Conservation (phyloP, 2,113 vertebrate species). For the Neolamprologus sp. region DNA sequence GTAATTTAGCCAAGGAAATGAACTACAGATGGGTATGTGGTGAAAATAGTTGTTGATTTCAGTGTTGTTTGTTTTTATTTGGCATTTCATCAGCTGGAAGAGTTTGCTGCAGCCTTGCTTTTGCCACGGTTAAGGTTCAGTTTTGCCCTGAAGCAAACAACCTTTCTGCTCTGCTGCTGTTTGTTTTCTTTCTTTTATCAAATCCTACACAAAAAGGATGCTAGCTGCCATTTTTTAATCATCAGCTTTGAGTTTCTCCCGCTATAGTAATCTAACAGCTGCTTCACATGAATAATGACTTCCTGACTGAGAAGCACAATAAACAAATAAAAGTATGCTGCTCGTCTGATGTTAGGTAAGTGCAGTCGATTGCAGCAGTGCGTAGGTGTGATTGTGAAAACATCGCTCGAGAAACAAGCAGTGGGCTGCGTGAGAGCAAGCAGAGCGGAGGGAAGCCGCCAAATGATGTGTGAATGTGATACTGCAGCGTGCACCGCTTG, state of each 20-base stretch:
- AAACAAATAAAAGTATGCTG: not conserved
- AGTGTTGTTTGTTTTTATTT: not conserved
- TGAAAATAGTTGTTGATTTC: not conserved
- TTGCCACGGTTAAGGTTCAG: not conserved
- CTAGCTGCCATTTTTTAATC: not conserved
- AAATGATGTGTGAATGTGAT: slow-evolving; percentile 28
- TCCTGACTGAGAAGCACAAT: not conserved
- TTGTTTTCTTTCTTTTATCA: not conserved
- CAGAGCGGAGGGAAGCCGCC: not conserved
- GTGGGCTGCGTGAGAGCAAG: not conserved
- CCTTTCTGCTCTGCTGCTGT: not conserved
- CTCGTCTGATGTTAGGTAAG: not conserved
- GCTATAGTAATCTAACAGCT: not conserved
- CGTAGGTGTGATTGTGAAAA: slow-evolving; percentile 43
- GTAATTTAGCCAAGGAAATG: not conserved
- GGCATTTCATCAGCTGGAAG: not conserved
- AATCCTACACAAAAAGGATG: not conserved
- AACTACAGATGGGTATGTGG: not conserved
- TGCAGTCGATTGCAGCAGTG: not conserved
- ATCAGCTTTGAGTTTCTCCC: not conserved
- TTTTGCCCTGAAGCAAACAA: not conserved
- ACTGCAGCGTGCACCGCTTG: not conserved
- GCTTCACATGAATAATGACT: not conserved
- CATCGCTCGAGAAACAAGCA: not conserved
- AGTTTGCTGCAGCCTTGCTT: not conserved